Evolutionary conservation across 1,140 invertebrate species (phyloP), one percentile per base, ranked within the genome.

Genomic region (Manduca sexta): DNA sequence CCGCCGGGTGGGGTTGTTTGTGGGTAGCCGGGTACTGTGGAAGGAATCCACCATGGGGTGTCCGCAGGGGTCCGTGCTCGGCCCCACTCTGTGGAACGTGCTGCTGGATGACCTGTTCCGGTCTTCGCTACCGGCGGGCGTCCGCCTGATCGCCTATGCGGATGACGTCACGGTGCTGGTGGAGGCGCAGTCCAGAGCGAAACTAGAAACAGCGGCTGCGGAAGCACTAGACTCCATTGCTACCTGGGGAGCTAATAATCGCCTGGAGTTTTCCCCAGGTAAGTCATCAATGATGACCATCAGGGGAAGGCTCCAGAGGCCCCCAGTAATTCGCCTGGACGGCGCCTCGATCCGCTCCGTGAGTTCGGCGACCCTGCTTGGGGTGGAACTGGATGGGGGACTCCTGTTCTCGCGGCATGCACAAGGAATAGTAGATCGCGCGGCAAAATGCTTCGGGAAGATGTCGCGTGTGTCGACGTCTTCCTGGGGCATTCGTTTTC

Each of bases 41-140:
- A 21, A 21, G 21, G 21, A 21, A 7, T 21, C 7, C 21, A 73
- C 58, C 0, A 73, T 64, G 55, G 83, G 86, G 0, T 83, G 87
- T 31, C 86, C 86, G 0, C 84, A 88, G 55, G 84, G 84, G 0
- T 88, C 81, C 0, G 70, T 87, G 1, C 47, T 86, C 0, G 83
- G 83, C 0, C 76, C 85, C 0, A 31, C 51, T 1, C 47, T 84
- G 0, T 88, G 85, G 79, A 86, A 86, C 40, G 10, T 87, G 0
- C 49, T 84, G 2, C 74, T 88, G 13, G 73, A 87, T 38, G 61
- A 60, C 2, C 47, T 85, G 1, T 45, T 86, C 15, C 21, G 34
- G 4, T 39, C n/a, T n/a, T n/a, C n/a, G n/a, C n/a, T n/a, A n/a
- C n/a, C n/a, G n/a, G n/a, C n/a, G n/a, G n/a, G n/a, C n/a, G n/a